A percentile compares a stretch with the other conserved stretches of the same genome.
phyloP scores from a whole-genome alignment of 2,113 vertebrate genomes.

The Orycteropus afer region DNA sequence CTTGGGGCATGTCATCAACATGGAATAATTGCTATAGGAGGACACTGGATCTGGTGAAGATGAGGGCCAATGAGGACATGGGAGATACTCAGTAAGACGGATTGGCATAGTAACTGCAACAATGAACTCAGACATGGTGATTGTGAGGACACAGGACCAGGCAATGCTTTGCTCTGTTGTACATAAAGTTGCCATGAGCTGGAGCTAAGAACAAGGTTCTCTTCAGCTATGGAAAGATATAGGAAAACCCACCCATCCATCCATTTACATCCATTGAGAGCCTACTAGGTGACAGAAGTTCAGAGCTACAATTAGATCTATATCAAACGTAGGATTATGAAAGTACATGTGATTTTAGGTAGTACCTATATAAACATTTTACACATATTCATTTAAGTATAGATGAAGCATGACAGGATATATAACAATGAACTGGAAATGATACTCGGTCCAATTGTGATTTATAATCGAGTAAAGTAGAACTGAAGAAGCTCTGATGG shows the following conservation, averaged over 20 bases:
- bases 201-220: neutral
- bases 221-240: neutral
- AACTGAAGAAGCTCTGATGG: neutral
- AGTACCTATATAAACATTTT: neutral
- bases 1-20: neutral
- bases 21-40: neutral
- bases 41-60: neutral
- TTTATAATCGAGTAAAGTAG: neutral
- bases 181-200: neutral
- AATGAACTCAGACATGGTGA: neutral
- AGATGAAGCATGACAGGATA: neutral
- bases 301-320: neutral
- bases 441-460: neutral
- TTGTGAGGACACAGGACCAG: neutral
- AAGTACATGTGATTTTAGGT: neutral
- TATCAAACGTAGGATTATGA: constrained; percentile 3
- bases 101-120: neutral
- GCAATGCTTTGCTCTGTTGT: neutral
- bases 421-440: neutral
- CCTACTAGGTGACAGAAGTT: neutral
- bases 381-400: neutral
- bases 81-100: neutral
- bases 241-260: neutral
- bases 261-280: neutral
- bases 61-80: neutral